Percentiles rank a stretch among this genome's conserved stretches.
Conservation (phyloP, 2,888 invertebrate genomes). For the Xanthia togata region DNA sequence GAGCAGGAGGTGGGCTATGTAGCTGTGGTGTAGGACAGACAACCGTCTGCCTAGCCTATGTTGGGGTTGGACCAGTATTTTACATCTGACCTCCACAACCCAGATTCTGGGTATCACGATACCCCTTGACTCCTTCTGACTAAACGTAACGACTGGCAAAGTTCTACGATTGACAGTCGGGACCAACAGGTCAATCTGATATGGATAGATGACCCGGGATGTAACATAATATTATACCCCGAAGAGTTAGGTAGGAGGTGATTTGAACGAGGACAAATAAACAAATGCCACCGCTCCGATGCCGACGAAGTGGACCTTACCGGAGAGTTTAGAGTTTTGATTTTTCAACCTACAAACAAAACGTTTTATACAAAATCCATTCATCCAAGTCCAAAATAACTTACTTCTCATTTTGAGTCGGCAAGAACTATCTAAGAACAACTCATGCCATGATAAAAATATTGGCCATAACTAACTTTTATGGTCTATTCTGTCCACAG, state of each 20-base stretch:
- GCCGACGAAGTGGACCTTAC: background rate
- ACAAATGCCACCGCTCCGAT: background rate
- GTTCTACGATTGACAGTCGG: too few species aligned
- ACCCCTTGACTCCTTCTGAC: too few species aligned
- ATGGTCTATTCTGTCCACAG: constrained; percentile 76
- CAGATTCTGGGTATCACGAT: too few species aligned
- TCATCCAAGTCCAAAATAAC: background rate
- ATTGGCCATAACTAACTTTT: background rate
- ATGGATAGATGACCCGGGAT: too few species aligned
- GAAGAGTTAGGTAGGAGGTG: background rate
- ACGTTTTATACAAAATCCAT: background rate
- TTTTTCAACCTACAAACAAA: background rate
- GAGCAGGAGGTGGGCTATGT: constrained; percentile 92
- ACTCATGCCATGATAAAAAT: too few species aligned
- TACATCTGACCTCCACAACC: too few species aligned
- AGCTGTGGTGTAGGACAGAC: too few species aligned
- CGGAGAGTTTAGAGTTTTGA: background rate
- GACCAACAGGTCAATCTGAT: too few species aligned
- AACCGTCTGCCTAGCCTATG: too few species aligned
- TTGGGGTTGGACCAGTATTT: too few species aligned
- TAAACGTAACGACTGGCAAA: too few species aligned
- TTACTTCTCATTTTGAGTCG: background rate
- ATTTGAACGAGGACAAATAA: background rate
- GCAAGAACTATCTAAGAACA: background rate
- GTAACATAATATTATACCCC: background rate